A percentile compares a stretch with the other conserved stretches of the same genome.
Evolutionary conservation across 2,113 vertebrate species (phyloP).

Genomic region (Psittacula cyanocephala): DNA sequence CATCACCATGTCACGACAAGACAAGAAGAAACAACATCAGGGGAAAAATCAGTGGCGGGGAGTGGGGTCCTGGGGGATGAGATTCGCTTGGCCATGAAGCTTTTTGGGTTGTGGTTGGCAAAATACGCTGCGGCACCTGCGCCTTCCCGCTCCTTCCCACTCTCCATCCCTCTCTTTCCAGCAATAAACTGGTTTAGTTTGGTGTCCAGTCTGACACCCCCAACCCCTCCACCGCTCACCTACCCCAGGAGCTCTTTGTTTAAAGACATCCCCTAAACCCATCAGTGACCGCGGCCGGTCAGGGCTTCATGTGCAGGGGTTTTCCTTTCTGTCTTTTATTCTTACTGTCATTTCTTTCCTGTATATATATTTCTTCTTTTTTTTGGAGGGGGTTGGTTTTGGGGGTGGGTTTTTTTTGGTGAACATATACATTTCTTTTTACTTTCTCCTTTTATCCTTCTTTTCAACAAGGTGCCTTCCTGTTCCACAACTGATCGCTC

Average conservation of each 20-base stretch:
- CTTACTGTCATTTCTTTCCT: neutral
- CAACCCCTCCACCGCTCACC: neutral
- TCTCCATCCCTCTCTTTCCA: neutral
- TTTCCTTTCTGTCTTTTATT: neutral
- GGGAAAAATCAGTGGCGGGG: neutral
- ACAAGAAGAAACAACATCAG: slow-evolving; percentile 61
- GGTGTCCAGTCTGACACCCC: neutral
- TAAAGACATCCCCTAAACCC: neutral
- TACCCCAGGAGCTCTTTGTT: slow-evolving; percentile 38
- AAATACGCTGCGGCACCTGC: neutral
- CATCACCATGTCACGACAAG: slow-evolving; percentile 68
- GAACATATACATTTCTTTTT: neutral
- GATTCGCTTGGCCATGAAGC: neutral
- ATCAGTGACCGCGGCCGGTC: fast-evolving
- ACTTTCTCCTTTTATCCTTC: slow-evolving; percentile 38
- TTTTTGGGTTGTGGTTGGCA: slow-evolving; percentile 30
- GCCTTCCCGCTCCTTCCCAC: neutral
- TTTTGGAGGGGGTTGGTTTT: neutral
- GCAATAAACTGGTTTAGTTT: neutral
- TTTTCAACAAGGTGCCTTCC: slow-evolving; percentile 89
- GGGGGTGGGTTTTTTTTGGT: slow-evolving; percentile 22
- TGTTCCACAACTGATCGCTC: slow-evolving; percentile 82
- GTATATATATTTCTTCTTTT: slow-evolving; percentile 25
- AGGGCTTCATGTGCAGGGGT: neutral
- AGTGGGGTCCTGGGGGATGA: neutral